A percentile compares a stretch with the other conserved stretches of the same genome.
Evolutionary conservation across 2,113 vertebrate species (phyloP).

Genomic region (Cinclus cinclus): DNA sequence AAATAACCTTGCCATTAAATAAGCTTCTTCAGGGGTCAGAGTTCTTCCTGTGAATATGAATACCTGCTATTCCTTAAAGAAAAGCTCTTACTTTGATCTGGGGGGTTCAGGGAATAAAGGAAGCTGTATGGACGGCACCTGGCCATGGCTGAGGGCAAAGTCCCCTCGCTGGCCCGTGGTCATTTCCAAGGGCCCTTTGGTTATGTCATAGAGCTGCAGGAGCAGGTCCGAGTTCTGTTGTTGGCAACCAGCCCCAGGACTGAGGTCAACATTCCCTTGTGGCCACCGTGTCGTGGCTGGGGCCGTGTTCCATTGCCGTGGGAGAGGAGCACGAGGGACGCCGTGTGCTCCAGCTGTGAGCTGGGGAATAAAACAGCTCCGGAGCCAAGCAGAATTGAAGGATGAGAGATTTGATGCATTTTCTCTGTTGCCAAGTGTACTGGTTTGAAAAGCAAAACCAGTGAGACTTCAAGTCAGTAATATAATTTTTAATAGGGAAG

Average conservation of each 20-base stretch:
- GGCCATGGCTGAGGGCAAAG: background rate
- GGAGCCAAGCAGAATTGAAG: background rate
- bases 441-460: too few species aligned
- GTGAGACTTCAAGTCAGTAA: too few species aligned
- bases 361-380: background rate
- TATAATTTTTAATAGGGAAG: too few species aligned
- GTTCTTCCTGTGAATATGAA: background rate
- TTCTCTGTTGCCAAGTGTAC: too few species aligned
- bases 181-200: background rate
- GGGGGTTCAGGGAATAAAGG: background rate
- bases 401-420: background rate
- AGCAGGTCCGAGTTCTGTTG: background rate
- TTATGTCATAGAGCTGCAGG: accelerated
- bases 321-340: background rate
- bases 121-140: background rate
- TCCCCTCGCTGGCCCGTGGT: background rate
- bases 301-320: background rate
- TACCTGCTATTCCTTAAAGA: background rate
- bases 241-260: background rate
- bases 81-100: background rate
- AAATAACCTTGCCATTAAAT: background rate
- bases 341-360: background rate
- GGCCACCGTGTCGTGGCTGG: accelerated
- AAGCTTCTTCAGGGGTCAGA: accelerated
- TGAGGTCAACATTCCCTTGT: background rate